Percentiles rank a stretch among this genome's conserved stretches.
phyloP scores from a whole-genome alignment of 1,140 invertebrate species.

The Sarcophaga bullata region DNA sequence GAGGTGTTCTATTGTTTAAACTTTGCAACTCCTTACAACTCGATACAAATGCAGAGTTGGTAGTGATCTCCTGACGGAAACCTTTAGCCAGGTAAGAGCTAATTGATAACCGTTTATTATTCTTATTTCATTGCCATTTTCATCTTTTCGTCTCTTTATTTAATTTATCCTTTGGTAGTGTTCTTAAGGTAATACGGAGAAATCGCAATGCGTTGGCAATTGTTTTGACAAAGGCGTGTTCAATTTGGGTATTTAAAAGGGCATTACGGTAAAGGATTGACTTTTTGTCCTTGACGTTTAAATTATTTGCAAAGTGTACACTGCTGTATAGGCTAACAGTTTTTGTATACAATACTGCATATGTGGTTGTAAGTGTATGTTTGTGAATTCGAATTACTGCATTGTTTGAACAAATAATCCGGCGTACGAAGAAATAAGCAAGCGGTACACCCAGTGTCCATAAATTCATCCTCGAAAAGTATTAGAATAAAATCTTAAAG shows the following conservation, averaged over 20 bases:
- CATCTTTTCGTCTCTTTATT: neutral
- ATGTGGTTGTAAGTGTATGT: neutral
- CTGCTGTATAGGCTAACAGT: neutral
- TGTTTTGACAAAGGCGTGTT: slow-evolving; percentile 63
- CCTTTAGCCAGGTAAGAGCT: neutral
- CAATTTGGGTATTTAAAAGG: slow-evolving; percentile 64
- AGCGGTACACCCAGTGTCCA: neutral
- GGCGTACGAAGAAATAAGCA: neutral
- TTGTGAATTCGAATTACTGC: neutral
- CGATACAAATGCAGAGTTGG: neutral
- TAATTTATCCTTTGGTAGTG: slow-evolving; percentile 48
- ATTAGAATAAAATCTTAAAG: slow-evolving; percentile 14
- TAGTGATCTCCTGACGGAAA: slow-evolving; percentile 28
- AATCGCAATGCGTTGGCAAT: slow-evolving; percentile 47
- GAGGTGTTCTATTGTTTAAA: slow-evolving; percentile 65
- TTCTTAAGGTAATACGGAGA: slow-evolving; percentile 44
- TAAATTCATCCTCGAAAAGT: neutral
- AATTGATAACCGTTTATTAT: neutral
- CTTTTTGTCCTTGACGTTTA: slow-evolving; percentile 59
- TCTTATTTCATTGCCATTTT: neutral
- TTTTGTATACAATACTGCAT: neutral
- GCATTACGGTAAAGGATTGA: slow-evolving; percentile 65
- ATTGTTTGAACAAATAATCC: slow-evolving; percentile 22
- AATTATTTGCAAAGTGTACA: slow-evolving; percentile 25
- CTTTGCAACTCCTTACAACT: slow-evolving; percentile 63